phyloP scores from a whole-genome alignment of 23 tunicate species.

The Styela clava region DNA sequence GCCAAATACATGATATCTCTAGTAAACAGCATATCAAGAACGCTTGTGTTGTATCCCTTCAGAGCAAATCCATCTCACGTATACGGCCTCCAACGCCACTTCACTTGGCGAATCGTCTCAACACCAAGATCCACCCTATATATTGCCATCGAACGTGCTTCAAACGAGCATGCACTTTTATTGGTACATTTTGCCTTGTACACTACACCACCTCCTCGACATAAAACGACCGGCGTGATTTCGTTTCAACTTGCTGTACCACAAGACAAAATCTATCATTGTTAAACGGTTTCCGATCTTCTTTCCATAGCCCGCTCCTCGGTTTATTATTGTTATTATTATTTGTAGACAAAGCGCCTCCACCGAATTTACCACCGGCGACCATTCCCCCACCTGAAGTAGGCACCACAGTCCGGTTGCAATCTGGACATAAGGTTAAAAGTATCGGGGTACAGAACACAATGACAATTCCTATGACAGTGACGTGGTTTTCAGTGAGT shows the following conservation, averaged over 20 bases:
- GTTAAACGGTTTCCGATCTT: not conserved
- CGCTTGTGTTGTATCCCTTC: too few relatives aligned
- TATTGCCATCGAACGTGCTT: too few relatives aligned
- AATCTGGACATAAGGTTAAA: conserved; percentile 81
- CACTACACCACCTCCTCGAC: conserved; percentile 12
- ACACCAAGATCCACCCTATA: too few relatives aligned
- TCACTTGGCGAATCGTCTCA: too few relatives aligned
- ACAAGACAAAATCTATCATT: conserved; percentile 18
- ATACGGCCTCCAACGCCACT: too few relatives aligned
- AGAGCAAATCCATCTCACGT: too few relatives aligned
- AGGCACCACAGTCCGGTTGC: conserved; percentile 42
- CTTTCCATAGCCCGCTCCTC: not conserved
- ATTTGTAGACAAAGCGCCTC: not conserved
- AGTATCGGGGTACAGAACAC: conserved; percentile 52
- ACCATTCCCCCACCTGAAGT: not conserved
- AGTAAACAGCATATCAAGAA: too few relatives aligned
- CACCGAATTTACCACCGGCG: conserved; percentile 25
- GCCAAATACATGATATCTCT: too few relatives aligned
- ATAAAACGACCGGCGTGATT: not conserved
- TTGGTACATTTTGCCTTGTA: too few relatives aligned
- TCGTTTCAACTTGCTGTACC: not conserved
- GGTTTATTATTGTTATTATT: conserved; percentile 5
- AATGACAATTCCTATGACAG: conserved; percentile 64
- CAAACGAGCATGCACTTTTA: too few relatives aligned
- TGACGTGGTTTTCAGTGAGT: conserved; percentile 55